Evolutionary conservation across 2,888 invertebrate genomes (phyloP).

Genomic region (Xestoiulus laeticollis): DNA sequence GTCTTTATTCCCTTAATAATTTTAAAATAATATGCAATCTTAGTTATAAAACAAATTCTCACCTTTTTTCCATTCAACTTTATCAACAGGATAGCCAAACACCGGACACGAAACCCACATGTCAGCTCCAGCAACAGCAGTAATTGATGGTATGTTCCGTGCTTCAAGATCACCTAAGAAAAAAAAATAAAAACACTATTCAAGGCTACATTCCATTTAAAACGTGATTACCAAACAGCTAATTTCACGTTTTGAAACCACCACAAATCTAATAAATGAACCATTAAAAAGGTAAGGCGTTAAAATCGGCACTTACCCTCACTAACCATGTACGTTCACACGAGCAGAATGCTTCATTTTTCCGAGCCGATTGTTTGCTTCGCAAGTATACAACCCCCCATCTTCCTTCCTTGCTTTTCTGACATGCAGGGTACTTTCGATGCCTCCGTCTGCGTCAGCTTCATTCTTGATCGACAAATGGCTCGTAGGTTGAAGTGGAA

Average conservation of each 20-base stretch:
- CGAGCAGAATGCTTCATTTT: slow-evolving; percentile 77
- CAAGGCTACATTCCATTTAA: background rate
- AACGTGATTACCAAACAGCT: background rate
- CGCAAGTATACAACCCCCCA: slow-evolving; percentile 81
- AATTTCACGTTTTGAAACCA: background rate
- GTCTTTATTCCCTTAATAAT: background rate
- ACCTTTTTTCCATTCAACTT: slow-evolving; percentile 81
- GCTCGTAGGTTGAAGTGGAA: background rate
- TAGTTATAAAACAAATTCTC: slow-evolving; percentile 54
- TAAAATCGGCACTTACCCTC: background rate
- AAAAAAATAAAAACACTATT: background rate
- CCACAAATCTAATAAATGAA: background rate
- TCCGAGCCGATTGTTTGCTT: slow-evolving; percentile 79
- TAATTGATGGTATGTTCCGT: slow-evolving; percentile 80
- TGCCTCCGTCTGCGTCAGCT: background rate
- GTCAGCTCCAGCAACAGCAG: slow-evolving; percentile 80
- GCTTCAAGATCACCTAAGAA: slow-evolving; percentile 78
- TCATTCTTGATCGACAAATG: background rate
- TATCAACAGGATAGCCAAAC: slow-evolving; percentile 82
- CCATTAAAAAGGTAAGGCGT: background rate
- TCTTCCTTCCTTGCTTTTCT: slow-evolving; percentile 67
- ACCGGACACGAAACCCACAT: slow-evolving; percentile 81
- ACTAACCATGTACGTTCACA: slow-evolving; percentile 81
- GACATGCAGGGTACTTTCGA: slow-evolving; percentile 31
- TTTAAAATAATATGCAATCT: background rate